Conservation (phyloP, 2,888 invertebrate species). For the Drosophila ustulata region DNA sequence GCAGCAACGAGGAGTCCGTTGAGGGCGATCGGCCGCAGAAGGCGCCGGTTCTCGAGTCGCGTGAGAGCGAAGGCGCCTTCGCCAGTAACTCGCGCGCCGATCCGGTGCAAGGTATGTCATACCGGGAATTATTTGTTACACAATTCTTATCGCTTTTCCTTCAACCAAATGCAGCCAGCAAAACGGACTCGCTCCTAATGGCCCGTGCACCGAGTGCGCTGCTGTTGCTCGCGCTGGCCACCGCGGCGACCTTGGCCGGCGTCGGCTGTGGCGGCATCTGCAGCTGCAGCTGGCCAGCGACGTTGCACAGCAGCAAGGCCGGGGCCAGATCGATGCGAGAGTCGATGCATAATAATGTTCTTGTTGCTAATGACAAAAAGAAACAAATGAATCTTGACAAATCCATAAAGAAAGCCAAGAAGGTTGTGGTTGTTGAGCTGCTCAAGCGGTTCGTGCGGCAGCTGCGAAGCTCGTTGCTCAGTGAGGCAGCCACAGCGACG, state of each 20-base stretch:
- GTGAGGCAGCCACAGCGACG: constrained; percentile 27
- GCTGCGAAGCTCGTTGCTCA: constrained; percentile 42
- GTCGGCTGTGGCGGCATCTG: constrained; percentile 31
- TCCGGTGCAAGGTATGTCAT: constrained; percentile 89
- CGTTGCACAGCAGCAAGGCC: constrained; percentile 47
- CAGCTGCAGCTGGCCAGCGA: constrained; percentile 25
- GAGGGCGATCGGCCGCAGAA: constrained; percentile 89
- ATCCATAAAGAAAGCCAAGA: constrained; percentile 11
- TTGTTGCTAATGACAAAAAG: constrained; percentile 16
- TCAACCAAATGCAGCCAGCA: constrained; percentile 85
- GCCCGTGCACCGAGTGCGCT: constrained; percentile 74
- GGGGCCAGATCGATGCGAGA: constrained; percentile 37
- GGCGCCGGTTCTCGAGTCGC: constrained; percentile 89
- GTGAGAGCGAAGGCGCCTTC: constrained; percentile 88
- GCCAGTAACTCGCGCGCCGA: constrained; percentile 88
- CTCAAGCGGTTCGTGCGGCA: constrained; percentile 36
- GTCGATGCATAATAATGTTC: constrained; percentile 21
- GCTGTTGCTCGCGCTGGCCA: constrained; percentile 72
- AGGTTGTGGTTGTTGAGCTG: constrained; percentile 21
- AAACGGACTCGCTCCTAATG: constrained; percentile 78
- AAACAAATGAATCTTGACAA: not conserved
- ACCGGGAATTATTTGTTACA: constrained; percentile 85
- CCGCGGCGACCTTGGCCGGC: constrained; percentile 67
- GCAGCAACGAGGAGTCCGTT: constrained; percentile 91
- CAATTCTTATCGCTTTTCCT: constrained; percentile 85